Base-by-base conservation (phyloP, 2,113 vertebrate species). In the Talpa occidentalis region DNA sequence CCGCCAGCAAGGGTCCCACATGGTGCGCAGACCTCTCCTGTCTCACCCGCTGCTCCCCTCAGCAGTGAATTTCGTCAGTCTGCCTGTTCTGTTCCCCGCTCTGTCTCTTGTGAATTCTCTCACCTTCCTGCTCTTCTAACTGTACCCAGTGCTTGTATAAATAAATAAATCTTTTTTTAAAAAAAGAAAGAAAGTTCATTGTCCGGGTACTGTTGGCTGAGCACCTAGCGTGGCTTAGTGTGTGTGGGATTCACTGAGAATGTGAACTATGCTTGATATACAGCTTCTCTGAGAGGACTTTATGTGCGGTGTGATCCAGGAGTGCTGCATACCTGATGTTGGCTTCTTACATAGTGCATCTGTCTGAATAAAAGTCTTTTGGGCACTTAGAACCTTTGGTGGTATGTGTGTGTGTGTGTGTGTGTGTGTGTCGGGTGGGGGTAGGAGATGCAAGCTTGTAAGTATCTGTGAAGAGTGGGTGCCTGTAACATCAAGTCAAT, bases 311-410 rank as follows among this genome's bases (percentile, higher is more conserved):
- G 59, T 59, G 5, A 24, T 97, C 87, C 49, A 54, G 26, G 92
- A 87, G 72, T 52, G 67, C 24, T 96, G 95, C 59, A 17, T 60
- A 92, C 35, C 70, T 92, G 89, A 60, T 82, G 52, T 32, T 97
- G 85, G 37, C 86, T 94, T 93, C 80, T 87, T 56, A 5, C 47
- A 70, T 1, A 19, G 30, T 87, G 30, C 17, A 40, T 92, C 67
- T 95, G 77, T 66, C 94, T 94, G 81, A 90, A 94, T 69, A 96
- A 90, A 44, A n/a, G 56, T 28, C 87, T 70, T 96, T 73, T 40
- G 14, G 12, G 76, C 60, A 5, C 69, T 87, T 96, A 1, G 70
- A 96, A 44, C 21, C 78, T 90, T n/a, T 86, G 86, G n/a, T 60
- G 37, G 14, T 35, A 30, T 67, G 14, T 42, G 2, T 52, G 16